Conservation (phyloP, 2,113 vertebrate species). For the Rhodinocichla rosea region DNA sequence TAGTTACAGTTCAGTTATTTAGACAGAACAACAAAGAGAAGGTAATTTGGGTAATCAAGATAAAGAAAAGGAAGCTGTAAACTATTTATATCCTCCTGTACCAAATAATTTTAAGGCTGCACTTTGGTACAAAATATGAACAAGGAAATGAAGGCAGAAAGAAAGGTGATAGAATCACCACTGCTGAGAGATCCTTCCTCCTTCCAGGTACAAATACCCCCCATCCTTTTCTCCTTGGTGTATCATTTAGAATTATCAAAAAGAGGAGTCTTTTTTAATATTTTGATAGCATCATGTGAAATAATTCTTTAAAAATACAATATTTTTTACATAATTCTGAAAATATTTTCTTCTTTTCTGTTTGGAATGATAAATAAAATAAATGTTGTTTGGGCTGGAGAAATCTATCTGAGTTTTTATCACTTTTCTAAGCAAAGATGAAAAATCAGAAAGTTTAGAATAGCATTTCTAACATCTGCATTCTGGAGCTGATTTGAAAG, state of each 20-base stretch:
- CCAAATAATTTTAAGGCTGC: neutral
- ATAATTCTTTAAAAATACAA: neutral
- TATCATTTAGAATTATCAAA: neutral
- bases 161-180: neutral
- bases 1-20: neutral
- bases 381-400: neutral
- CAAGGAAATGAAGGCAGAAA: neutral
- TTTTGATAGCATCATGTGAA: neutral
- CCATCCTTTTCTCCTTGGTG: neutral
- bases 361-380: neutral
- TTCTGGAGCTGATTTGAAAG: neutral
- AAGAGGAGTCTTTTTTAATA: neutral
- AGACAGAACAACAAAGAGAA: neutral
- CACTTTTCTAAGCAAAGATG: neutral
- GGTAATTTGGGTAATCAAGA: neutral
- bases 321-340: neutral
- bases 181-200: constrained; percentile 27
- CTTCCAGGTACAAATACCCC: neutral
- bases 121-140: neutral
- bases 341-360: neutral
- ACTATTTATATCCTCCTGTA: neutral
- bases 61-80: neutral
- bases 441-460: neutral
- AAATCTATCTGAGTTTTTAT: neutral
- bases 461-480: neutral